These are phyloP conservation scores for Drosophila setosimentum DNA, from an alignment of 2,888 invertebrate species.

Conservation along the genomic window DNA sequence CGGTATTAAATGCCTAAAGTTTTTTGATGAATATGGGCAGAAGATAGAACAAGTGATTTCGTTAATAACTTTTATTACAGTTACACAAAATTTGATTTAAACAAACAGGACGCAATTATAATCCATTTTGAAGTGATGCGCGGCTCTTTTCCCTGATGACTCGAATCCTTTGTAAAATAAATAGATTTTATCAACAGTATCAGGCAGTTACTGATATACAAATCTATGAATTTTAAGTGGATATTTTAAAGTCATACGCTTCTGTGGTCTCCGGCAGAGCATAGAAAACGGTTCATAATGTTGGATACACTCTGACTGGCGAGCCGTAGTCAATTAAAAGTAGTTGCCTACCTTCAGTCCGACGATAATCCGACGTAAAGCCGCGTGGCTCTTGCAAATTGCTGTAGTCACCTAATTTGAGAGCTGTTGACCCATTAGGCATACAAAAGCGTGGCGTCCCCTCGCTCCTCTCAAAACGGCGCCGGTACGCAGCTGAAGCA, in stretches of 20 bases:
- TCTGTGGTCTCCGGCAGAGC: background rate
- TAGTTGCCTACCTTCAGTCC: constrained; percentile 48
- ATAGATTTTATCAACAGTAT: background rate
- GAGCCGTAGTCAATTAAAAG: constrained; percentile 54
- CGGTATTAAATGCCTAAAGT: background rate
- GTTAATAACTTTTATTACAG: no score
- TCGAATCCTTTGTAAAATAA: background rate
- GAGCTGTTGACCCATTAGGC: constrained; percentile 77
- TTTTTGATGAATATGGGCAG: background rate
- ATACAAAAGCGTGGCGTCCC: constrained; percentile 45
- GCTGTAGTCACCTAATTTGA: constrained; percentile 78
- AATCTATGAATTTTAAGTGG: background rate
- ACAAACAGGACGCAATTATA: background rate
- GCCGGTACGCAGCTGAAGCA: constrained; percentile 43
- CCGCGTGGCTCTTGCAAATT: constrained; percentile 62
- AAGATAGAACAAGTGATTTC: no score
- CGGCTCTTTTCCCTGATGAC: background rate
- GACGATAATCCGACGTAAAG: constrained; percentile 66
- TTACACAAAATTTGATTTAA: background rate
- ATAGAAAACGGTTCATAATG: background rate
- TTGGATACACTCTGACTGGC: background rate
- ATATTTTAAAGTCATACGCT: background rate
- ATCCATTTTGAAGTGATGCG: background rate
- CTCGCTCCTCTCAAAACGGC: constrained; percentile 10
- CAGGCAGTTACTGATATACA: background rate